Evolutionary conservation across 2,888 invertebrate species (phyloP).

Genomic region (Lacanobia oleracea): DNA sequence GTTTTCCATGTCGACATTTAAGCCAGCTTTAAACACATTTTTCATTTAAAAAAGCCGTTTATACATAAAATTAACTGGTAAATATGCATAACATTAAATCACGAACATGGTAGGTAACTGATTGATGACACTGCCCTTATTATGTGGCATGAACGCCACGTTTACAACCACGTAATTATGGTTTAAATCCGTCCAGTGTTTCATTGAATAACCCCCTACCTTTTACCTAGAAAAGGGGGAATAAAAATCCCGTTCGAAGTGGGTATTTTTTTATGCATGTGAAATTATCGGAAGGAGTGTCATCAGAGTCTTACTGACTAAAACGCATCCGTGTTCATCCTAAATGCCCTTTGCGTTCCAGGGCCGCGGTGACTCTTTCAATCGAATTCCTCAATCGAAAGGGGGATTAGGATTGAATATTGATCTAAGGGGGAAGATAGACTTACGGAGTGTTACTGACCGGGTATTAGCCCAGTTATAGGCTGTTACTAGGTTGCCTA

Average conservation of each 20-base stretch:
- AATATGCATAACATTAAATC: slow-evolving; percentile 53
- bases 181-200: slow-evolving; percentile 59
- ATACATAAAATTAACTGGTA: slow-evolving; percentile 24
- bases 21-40: slow-evolving; percentile 25
- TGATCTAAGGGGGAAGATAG: slow-evolving; percentile 30
- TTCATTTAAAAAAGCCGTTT: slow-evolving; percentile 34
- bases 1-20: slow-evolving; percentile 25
- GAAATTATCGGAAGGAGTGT: too few species aligned
- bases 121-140: slow-evolving; percentile 65
- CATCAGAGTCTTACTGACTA: too few species aligned
- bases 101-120: slow-evolving; percentile 53
- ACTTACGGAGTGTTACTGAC: slow-evolving; percentile 37
- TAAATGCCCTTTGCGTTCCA: too few species aligned
- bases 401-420: slow-evolving; percentile 45
- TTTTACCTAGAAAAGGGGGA: slow-evolving; percentile 8
- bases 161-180: slow-evolving; percentile 57
- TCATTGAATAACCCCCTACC: slow-evolving; percentile 52
- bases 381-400: too few species aligned
- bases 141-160: slow-evolving; percentile 31
- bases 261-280: background rate
- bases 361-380: too few species aligned
- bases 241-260: background rate
- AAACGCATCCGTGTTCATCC: too few species aligned
- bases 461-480: slow-evolving; percentile 43
- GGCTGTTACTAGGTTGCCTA: slow-evolving; percentile 24